phyloP scores from a whole-genome alignment of 2,888 invertebrate genomes.

The Lasius fuliginosus region DNA sequence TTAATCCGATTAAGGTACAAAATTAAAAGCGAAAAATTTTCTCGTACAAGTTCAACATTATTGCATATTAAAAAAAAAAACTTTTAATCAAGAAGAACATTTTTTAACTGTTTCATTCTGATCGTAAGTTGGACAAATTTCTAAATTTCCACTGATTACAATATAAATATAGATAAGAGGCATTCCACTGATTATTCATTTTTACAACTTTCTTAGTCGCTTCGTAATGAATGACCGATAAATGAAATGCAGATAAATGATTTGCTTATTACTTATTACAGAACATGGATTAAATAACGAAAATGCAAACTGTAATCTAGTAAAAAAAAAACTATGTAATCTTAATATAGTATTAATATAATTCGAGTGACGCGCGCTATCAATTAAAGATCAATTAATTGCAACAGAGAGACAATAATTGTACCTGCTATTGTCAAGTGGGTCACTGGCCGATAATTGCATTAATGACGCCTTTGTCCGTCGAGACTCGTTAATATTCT shows the following conservation, averaged over 20 bases:
- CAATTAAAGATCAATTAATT: conserved; percentile 9
- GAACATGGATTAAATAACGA: neutral
- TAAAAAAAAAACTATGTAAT: neutral
- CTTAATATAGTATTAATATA: neutral
- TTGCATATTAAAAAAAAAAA: neutral
- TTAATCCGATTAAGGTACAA: neutral
- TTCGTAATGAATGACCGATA: neutral
- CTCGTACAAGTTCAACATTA: neutral
- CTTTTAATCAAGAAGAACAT: neutral
- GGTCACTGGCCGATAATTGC: conserved; percentile 30
- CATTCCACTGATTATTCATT: neutral
- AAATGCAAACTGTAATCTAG: neutral
- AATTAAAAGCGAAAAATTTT: neutral
- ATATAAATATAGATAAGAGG: no score
- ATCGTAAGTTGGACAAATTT: neutral
- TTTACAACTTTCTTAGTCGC: neutral
- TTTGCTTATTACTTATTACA: neutral
- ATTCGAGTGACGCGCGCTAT: neutral
- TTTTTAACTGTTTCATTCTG: neutral
- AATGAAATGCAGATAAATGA: neutral
- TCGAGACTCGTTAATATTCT: conserved; percentile 26
- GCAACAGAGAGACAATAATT: neutral
- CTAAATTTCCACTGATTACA: neutral
- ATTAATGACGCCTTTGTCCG: conserved; percentile 10
- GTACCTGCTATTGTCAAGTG: conserved; percentile 5